A percentile compares a stretch with the other conserved stretches of the same genome.
These are phyloP conservation scores for Nebria salina DNA, from an alignment of 2,888 invertebrate genomes.

Conservation along the genomic window DNA sequence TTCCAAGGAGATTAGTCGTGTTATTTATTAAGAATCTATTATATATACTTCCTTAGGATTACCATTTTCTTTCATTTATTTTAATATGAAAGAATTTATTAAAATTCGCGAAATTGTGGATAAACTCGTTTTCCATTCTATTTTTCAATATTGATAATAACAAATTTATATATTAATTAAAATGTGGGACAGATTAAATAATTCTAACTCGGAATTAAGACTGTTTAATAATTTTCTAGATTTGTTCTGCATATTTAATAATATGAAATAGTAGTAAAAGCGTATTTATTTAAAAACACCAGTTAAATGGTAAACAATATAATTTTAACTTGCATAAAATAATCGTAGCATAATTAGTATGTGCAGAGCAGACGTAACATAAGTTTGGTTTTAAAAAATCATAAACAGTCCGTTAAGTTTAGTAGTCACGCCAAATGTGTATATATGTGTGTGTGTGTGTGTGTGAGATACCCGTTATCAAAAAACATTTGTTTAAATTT, in stretches of 20 bases:
- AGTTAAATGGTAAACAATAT: background rate
- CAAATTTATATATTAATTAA: too few species aligned
- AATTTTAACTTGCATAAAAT: background rate
- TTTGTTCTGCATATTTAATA: too few species aligned
- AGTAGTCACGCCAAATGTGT: background rate
- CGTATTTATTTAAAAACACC: background rate
- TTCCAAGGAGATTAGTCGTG: background rate
- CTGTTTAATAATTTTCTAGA: too few species aligned
- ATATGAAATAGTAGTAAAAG: too few species aligned
- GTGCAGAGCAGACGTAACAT: background rate
- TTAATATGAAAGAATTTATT: too few species aligned
- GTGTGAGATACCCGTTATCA: conserved; percentile 32
- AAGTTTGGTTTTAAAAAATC: background rate
- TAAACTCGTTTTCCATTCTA: too few species aligned
- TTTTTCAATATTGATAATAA: too few species aligned
- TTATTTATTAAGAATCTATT: background rate
- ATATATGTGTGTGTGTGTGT: background rate
- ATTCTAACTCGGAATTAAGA: too few species aligned
- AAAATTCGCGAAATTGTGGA: too few species aligned
- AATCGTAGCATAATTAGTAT: background rate
- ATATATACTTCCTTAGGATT: background rate
- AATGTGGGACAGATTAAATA: too few species aligned
- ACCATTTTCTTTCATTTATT: too few species aligned
- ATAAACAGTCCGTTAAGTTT: background rate
- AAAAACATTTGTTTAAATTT: conserved; percentile 43